These are phyloP conservation scores for Noctilio leporinus DNA, from an alignment of 2,113 vertebrate genomes.

Conservation along the genomic window DNA sequence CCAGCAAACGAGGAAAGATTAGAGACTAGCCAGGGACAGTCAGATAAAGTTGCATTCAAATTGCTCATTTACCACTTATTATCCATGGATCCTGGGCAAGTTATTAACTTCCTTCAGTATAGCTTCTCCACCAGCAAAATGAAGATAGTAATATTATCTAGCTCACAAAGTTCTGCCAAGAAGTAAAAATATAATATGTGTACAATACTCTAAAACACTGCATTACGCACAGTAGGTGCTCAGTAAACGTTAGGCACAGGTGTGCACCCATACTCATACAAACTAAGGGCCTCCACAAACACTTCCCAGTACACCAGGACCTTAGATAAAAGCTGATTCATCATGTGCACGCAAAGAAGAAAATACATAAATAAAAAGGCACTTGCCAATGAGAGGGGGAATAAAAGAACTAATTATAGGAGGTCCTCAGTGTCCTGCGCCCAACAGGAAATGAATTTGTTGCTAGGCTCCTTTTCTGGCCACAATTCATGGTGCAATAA, in stretches of 20 bases:
- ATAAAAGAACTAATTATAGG: slow-evolving; percentile 46
- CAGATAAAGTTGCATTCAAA: not conserved
- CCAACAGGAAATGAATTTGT: slow-evolving; percentile 57
- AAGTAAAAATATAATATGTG: not conserved
- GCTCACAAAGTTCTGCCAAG: not conserved
- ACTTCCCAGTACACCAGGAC: not conserved
- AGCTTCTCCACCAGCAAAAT: not conserved
- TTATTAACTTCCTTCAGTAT: not conserved
- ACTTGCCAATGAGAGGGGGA: slow-evolving; percentile 25
- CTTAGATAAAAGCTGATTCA: not conserved
- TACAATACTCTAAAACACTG: not conserved
- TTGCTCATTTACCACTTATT: not conserved
- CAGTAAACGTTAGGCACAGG: not conserved
- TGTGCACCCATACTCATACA: not conserved
- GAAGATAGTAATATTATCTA: not conserved
- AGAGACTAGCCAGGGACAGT: not conserved
- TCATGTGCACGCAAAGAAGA: slow-evolving; percentile 32
- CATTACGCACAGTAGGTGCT: not conserved
- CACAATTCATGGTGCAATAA: slow-evolving; percentile 46
- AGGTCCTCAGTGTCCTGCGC: slow-evolving; percentile 46
- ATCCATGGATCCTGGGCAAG: not conserved
- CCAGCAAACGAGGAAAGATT: not conserved
- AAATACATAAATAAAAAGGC: slow-evolving; percentile 34
- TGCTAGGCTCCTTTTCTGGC: slow-evolving; percentile 57
- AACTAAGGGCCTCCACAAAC: not conserved